phyloP scores from a whole-genome alignment of 1,140 invertebrate genomes.

The Drosophila arawakana region DNA sequence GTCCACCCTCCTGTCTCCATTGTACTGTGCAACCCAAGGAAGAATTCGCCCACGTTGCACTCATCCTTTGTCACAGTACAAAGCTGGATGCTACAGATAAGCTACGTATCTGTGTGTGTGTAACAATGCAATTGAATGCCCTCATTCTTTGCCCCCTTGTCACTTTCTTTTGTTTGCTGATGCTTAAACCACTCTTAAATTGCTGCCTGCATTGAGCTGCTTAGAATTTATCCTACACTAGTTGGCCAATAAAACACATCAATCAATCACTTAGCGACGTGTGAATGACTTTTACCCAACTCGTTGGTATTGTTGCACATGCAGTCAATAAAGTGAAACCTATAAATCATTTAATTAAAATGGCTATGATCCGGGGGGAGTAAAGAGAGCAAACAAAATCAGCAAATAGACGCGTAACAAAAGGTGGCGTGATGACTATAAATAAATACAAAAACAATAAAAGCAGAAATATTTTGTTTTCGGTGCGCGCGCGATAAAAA shows the following conservation, averaged over 20 bases:
- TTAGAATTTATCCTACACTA: not conserved
- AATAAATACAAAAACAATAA: conserved; percentile 67
- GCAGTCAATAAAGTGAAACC: conserved; percentile 29
- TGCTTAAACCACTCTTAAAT: conserved; percentile 19
- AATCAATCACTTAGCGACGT: conserved; percentile 41
- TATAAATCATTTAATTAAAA: conserved; percentile 68
- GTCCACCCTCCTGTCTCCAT: not conserved
- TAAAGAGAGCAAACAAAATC: conserved; percentile 9
- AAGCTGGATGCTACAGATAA: conserved; percentile 13
- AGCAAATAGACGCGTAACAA: conserved; percentile 38
- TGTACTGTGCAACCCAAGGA: not conserved
- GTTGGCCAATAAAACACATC: conserved; percentile 8
- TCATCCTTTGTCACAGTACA: not conserved
- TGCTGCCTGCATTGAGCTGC: conserved; percentile 3
- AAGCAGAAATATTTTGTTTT: conserved; percentile 41
- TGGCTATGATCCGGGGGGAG: not conserved
- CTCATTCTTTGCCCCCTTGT: not conserved
- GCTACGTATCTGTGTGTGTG: not conserved
- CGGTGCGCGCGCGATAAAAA: conserved; percentile 55
- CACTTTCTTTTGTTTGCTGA: conserved; percentile 14
- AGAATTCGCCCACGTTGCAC: not conserved
- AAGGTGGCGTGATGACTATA: conserved; percentile 78
- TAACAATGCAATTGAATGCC: conserved; percentile 15
- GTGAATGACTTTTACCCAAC: conserved; percentile 25
- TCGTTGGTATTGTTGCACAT: conserved; percentile 16